Base-by-base conservation (phyloP, 2,797 vertebrate species). In the Apogon talboti region DNA sequence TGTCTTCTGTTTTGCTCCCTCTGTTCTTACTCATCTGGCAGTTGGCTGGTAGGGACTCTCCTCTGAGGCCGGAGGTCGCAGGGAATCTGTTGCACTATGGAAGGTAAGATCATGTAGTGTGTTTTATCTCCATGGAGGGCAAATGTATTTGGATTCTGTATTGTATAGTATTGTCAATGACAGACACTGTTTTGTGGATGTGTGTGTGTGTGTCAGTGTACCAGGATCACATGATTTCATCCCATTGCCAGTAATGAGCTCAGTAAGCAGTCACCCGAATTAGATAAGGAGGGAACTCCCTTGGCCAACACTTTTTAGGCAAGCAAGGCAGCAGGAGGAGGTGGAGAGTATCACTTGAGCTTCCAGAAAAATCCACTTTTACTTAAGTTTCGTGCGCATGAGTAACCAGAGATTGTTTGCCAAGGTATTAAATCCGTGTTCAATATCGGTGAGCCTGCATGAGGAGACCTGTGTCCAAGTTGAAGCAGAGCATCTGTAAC, bases 81-180 rank as follows among this genome's bases (percentile, higher is more conserved):
- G 96, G 96, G 81, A 99, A 98, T 87, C 94, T 99, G 59, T 94
- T 99, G 67, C 98, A 99, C 88, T 99, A 99, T 16, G 98, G 98
- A 81, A 98, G 98, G 98, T 98, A 92, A 89, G 89, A 2, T 46
- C 41, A n/a, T 43, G 33, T 35, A 8, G 7, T 35, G 2, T 35
- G 33, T 35, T 19, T 19, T 9, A 57, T 57, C 11, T 55, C 53
- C 13, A 28, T 42, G 10, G 38, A 50, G 10, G 7, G 37, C 14
- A 28, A 10, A 14, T 33, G 11, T 3, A 6, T 8, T 11, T 24
- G 3, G 6, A 19, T 42, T 47, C 16, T 35, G 7, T 12, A 41
- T 45, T 55, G 8, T 49, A 35, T 52, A 44, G 10, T 35, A 43
- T 57, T 55, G 21, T 48, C 33, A 45, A 8, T 40, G 24, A 2